These are phyloP conservation scores for Harpegnathos saltator DNA, from an alignment of 1,140 invertebrate species.

Conservation along the genomic window DNA sequence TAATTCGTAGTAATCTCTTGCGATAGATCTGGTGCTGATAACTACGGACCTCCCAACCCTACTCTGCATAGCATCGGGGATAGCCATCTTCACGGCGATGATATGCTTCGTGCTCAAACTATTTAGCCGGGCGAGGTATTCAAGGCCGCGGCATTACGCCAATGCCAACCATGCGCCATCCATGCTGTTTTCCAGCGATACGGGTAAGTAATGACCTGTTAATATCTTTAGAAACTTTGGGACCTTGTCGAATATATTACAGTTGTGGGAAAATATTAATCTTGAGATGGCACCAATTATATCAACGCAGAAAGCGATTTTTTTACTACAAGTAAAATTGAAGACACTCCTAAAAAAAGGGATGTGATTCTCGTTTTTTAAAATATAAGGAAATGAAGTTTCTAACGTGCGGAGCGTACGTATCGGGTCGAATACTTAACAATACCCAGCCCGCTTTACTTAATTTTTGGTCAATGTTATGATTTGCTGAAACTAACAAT, in stretches of 20 bases:
- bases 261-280: background rate
- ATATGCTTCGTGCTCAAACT: constrained; percentile 95
- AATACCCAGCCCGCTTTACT: background rate
- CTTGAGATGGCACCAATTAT: no score
- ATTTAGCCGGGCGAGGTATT: constrained; percentile 90
- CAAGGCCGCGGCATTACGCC: constrained; percentile 91
- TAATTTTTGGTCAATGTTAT: no score
- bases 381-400: background rate
- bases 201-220: constrained; percentile 86
- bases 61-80: constrained; percentile 92
- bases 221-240: background rate
- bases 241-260: background rate
- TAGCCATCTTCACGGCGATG: constrained; percentile 92
- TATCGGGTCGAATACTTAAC: background rate
- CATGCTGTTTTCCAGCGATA: constrained; percentile 93
- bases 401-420: background rate
- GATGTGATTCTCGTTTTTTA: background rate
- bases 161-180: constrained; percentile 93
- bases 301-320: no score
- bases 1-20: constrained; percentile 59
- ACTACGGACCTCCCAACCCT: constrained; percentile 93
- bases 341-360: background rate
- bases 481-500: background rate
- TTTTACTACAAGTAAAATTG: background rate
- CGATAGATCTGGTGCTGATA: constrained; percentile 92